phyloP scores from a whole-genome alignment of 2,888 invertebrate genomes.

The Lomographa bimaculata region DNA sequence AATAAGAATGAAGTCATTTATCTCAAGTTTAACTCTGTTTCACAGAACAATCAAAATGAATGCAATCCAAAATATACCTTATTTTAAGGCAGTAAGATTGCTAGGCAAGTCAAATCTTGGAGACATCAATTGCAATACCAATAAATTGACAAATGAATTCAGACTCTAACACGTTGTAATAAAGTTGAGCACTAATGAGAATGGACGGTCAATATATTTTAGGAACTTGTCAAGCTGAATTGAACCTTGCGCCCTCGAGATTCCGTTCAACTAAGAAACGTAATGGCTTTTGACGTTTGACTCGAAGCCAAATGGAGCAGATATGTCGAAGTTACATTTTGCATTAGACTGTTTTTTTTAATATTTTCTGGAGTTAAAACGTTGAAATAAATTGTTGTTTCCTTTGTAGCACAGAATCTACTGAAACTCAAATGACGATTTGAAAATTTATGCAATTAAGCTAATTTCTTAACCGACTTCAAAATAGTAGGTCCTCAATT shows the following conservation, averaged over 20 bases:
- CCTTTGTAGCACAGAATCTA: too few relatives aligned
- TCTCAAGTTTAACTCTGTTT: too few relatives aligned
- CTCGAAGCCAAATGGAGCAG: conserved; percentile 32
- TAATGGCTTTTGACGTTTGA: too few relatives aligned
- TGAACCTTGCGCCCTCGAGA: conserved; percentile 13
- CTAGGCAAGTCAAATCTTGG: conserved; percentile 1
- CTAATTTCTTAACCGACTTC: too few relatives aligned
- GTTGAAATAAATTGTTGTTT: too few relatives aligned
- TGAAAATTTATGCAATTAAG: too few relatives aligned
- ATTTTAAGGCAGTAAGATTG: conserved; percentile 3
- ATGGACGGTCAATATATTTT: conserved; percentile 21
- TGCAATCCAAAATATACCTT: conserved; percentile 5
- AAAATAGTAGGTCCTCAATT: too few relatives aligned
- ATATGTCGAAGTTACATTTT: conserved; percentile 28
- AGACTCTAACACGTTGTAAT: conserved; percentile 29
- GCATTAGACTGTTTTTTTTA: conserved; percentile 30
- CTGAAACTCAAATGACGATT: too few relatives aligned
- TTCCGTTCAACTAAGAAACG: conserved; percentile 13
- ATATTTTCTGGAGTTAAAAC: conserved; percentile 5
- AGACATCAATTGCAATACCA: conserved; percentile 14
- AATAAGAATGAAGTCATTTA: too few relatives aligned
- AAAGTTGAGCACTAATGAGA: conserved; percentile 28
- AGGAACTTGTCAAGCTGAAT: conserved; percentile 11
- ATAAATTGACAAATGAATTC: conserved; percentile 30
- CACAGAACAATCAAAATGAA: too few relatives aligned